Evolutionary conservation across 2,888 invertebrate species (phyloP).

Genomic region (Ischnus inquisitorius): DNA sequence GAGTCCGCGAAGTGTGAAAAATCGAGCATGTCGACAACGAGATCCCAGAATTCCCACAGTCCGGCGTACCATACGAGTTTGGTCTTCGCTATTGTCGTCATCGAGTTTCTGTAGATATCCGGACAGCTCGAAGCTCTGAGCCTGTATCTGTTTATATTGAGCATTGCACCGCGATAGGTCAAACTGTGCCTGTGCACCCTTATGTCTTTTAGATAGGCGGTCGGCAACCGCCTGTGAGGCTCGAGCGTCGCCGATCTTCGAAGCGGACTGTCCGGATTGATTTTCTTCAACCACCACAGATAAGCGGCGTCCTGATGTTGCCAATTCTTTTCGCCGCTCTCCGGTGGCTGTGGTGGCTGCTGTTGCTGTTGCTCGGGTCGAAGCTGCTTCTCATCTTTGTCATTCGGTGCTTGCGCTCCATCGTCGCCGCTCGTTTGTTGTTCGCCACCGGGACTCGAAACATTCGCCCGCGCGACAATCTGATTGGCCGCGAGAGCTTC

Average conservation of each 20-base stretch:
- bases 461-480: constrained; percentile 76
- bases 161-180: constrained; percentile 94
- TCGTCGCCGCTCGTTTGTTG: neutral
- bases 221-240: constrained; percentile 85
- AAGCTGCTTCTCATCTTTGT: constrained; percentile 23
- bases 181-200: constrained; percentile 92
- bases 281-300: constrained; percentile 87
- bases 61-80: constrained; percentile 92
- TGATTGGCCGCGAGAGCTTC: constrained; percentile 79
- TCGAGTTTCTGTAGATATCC: constrained; percentile 94
- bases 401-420: neutral
- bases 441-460: constrained; percentile 82
- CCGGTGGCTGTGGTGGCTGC: constrained; percentile 1
- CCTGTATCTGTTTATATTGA: constrained; percentile 93
- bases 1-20: constrained; percentile 92
- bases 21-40: constrained; percentile 92
- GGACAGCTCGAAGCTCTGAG: constrained; percentile 95
- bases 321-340: constrained; percentile 58
- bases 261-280: constrained; percentile 84
- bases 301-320: constrained; percentile 85
- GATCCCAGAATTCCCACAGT: constrained; percentile 92
- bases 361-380: constrained; percentile 4
- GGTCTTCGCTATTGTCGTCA: constrained; percentile 94
- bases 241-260: constrained; percentile 82
- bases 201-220: constrained; percentile 91